Percentiles rank a stretch among this genome's conserved stretches.
Evolutionary conservation across 2,888 invertebrate species (phyloP).

Genomic region (Sphaerophoria rueppellii): DNA sequence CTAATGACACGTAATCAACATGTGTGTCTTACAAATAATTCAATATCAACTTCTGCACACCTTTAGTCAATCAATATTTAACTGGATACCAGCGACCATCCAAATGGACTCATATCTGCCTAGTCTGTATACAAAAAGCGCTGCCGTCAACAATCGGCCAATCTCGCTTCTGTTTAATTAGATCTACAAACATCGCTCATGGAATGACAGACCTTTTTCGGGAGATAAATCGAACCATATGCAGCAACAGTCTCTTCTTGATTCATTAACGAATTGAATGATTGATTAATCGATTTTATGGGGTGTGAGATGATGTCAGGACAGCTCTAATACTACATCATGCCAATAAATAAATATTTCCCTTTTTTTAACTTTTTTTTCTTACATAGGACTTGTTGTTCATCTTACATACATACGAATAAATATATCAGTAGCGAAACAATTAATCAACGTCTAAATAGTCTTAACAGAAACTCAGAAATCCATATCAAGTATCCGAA

Average conservation of each 20-base stretch:
- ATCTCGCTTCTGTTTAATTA: conserved; percentile 35
- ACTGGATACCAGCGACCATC: no score
- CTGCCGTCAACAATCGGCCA: not conserved
- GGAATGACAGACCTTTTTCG: conserved; percentile 12
- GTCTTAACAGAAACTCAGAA: conserved; percentile 18
- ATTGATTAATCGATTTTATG: conserved; percentile 60
- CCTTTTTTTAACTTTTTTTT: not conserved
- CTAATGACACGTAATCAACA: no score
- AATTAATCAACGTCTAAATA: conserved; percentile 54
- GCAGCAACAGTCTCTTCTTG: conserved; percentile 47
- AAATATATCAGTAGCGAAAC: not conserved
- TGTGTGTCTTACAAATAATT: no score
- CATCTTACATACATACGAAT: not conserved
- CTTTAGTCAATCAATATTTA: no score
- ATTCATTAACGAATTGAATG: conserved; percentile 60
- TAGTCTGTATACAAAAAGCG: not conserved
- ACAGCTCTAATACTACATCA: not conserved
- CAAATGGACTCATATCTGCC: no score
- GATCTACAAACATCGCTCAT: conserved; percentile 27
- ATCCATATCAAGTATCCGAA: conserved; percentile 19
- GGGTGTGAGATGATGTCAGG: conserved; percentile 46
- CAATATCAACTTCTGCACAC: no score
- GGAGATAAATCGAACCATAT: conserved; percentile 42
- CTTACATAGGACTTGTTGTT: not conserved
- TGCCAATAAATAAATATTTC: not conserved